A percentile compares a stretch with the other conserved stretches of the same genome.
phyloP scores from a whole-genome alignment of 2,797 vertebrate species.

The Dendrocincla tyrannina region DNA sequence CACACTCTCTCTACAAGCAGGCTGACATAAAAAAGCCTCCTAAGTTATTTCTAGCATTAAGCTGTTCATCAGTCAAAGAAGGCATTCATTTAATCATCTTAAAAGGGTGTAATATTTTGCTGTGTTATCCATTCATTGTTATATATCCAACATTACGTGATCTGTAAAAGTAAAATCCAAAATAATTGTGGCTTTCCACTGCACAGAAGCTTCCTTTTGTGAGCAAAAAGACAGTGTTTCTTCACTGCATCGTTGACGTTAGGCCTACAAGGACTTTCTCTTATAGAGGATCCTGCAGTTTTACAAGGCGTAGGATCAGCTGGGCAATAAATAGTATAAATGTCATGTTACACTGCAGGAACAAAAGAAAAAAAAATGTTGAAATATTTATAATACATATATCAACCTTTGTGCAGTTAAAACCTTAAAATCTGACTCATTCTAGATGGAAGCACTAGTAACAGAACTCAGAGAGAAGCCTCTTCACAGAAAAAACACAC shows the following conservation, averaged over 20 bases:
- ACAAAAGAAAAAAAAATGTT: background rate
- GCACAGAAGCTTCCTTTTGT: background rate
- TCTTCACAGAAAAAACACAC: background rate
- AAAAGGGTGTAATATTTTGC: conserved; percentile 2
- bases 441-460: background rate
- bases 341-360: background rate
- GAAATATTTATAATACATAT: background rate
- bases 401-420: background rate
- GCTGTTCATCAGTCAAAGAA: conserved; percentile 37
- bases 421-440: background rate
- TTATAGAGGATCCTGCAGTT: background rate
- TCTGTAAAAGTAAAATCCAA: background rate
- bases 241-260: background rate
- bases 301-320: background rate
- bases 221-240: background rate
- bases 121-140: background rate
- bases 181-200: background rate
- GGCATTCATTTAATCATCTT: conserved; percentile 26
- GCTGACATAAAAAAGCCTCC: conserved; percentile 61
- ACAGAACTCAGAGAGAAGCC: background rate
- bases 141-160: background rate
- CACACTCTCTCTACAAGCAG: conserved; percentile 51
- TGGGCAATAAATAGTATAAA: conserved; percentile 16
- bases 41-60: conserved; percentile 62
- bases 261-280: background rate